Percentiles rank a stretch among this genome's conserved stretches.
Evolutionary conservation across 2,888 invertebrate genomes (phyloP).

Genomic region (Sarcophaga subvicina): DNA sequence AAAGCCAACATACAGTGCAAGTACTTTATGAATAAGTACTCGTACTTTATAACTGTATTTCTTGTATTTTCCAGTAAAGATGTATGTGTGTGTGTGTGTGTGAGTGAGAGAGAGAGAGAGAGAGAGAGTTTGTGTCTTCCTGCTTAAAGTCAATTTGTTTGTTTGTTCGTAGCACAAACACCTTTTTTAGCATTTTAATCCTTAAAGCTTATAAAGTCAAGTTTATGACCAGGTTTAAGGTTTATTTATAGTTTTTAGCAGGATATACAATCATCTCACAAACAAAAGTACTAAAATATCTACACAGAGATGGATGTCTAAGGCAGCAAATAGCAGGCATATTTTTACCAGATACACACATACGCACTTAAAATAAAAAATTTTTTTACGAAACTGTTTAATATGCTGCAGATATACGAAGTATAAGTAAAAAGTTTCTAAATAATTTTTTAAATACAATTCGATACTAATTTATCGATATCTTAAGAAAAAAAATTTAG

Average conservation of each 20-base stretch:
- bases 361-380: too few species aligned
- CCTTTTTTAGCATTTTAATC: slow-evolving; percentile 39
- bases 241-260: slow-evolving; percentile 39
- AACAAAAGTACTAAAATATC: neutral
- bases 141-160: slow-evolving; percentile 57
- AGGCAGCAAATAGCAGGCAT: too few species aligned
- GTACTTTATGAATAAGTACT: slow-evolving; percentile 5
- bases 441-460: too few species aligned
- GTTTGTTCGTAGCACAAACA: slow-evolving; percentile 5
- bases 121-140: slow-evolving; percentile 27
- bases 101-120: neutral
- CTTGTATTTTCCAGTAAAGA: neutral
- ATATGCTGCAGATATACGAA: too few species aligned
- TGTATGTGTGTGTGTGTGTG: slow-evolving; percentile 8
- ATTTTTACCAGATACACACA: too few species aligned
- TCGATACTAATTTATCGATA: too few species aligned
- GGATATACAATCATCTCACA: neutral
- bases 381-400: too few species aligned
- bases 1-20: slow-evolving; percentile 5
- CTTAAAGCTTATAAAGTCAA: slow-evolving; percentile 55
- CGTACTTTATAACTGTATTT: neutral
- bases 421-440: too few species aligned
- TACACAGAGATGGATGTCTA: neutral
- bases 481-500: too few species aligned
- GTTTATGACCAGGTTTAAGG: slow-evolving; percentile 61